Percentiles rank a stretch among this genome's conserved stretches.
phyloP scores from a whole-genome alignment of 2,113 vertebrate species.

The Coturnix japonica region DNA sequence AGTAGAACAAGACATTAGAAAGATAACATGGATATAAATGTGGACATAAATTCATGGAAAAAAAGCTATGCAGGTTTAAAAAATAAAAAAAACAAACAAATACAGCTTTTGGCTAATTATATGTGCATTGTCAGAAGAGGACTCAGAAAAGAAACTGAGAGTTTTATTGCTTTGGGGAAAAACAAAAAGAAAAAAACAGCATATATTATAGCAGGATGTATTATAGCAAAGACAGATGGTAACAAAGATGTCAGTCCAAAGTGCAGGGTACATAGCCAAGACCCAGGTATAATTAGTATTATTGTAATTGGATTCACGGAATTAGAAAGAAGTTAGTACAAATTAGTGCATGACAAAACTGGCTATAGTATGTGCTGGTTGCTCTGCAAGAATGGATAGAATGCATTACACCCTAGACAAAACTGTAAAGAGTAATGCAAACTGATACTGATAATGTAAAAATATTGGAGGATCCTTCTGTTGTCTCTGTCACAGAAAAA shows the following conservation, averaged over 20 bases:
- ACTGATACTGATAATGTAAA: background rate
- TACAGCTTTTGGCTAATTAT: background rate
- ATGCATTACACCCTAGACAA: background rate
- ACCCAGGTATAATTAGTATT: background rate
- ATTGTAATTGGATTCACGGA: conserved; percentile 11
- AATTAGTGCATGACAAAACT: background rate
- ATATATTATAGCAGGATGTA: background rate
- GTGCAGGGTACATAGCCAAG: background rate
- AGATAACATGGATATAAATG: background rate
- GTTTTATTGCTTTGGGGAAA: background rate
- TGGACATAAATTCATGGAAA: background rate
- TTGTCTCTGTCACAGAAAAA: background rate
- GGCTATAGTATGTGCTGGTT: background rate
- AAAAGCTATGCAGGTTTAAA: background rate
- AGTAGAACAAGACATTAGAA: background rate
- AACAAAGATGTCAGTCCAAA: conserved; percentile 8
- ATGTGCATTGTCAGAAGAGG: background rate
- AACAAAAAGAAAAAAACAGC: background rate
- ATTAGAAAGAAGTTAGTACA: background rate
- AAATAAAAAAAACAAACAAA: too few species aligned
- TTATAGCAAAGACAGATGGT: background rate
- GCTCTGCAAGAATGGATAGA: background rate
- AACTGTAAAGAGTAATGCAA: background rate
- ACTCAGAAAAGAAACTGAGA: background rate
- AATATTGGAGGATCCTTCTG: background rate